Evolutionary conservation across 2,888 invertebrate species (phyloP), one percentile per base, ranked within the genome.

Genomic region (Acanthoscelides obtectus): DNA sequence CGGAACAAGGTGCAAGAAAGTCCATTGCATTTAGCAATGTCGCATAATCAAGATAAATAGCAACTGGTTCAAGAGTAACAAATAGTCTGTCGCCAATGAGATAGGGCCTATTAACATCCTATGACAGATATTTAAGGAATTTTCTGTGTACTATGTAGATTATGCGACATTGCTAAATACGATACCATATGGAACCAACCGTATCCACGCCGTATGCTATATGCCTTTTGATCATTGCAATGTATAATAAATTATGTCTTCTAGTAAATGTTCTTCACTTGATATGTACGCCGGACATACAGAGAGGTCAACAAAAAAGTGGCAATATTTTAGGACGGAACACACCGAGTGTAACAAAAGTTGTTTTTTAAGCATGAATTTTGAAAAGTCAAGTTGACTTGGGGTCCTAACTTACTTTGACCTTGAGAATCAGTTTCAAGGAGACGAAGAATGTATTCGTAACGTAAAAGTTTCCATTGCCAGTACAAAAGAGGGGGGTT

Each of bases 61-160:
- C 8, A 66, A 66, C 66, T 66, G 66, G 66, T 66, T 66, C 17
- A 66, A 22, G 66, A 21, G 22, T 66, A 66, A 66, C 66, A 66
- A 66, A 66, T 66, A 66, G 22, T 66, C 66, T 66, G 66, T 66
- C 66, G 21, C 66, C 66, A 66, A 66, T 20, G 21, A 21, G 66
- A 66, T 66, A 66, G 66, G 21, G 66, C 66, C 66, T 66, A 66
- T 66, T 66, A 21, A 66, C 66, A 66, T 66, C 66, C 66, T 66
- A 66, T 66, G 66, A 66, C 66, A 66, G 66, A 66, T 66, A 66
- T 66, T 66, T 66, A 22, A 66, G 66, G 66, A 66, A 66, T 66
- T 66, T 66, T 66, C 66, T 66, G 20, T 20, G 66, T 66, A 66
- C 66, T 66, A 66, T 66, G 66, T 66, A 66, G 66, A 22, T 66